Evolutionary conservation across 2,113 vertebrate genomes (phyloP), one percentile per base, ranked within the genome.

Genomic region (Polyodon spathula): DNA sequence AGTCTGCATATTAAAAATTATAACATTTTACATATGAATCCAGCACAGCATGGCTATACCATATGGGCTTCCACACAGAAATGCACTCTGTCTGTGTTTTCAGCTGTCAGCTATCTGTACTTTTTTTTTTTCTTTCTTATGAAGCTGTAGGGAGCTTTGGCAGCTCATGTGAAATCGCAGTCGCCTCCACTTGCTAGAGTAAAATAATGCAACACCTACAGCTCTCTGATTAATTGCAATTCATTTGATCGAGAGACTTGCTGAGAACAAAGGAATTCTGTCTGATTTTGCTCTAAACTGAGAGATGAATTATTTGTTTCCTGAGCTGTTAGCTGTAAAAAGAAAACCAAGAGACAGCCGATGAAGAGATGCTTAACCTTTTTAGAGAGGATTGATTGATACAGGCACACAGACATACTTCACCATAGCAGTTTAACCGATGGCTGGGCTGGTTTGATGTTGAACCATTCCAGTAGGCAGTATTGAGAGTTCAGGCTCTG

Each of bases 261-360:
- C 37, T 52, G 48, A 58, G 62, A 64, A 64, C 62, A 64, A 59
- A 42, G 48, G 38, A 58, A 54, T 58, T 39, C 42, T 15, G 15
- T 59, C 40, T 58, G 27, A 64, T 58, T 64, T 58, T 53, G 41
- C 39, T 43, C 16, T 17, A 11, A n/a, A 54, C 39, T 40, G 38
- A 53, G 27, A 40, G 62, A 64, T 64, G 40, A 64, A 48, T 59
- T 59, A 59, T 59, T 48, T 37, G 42, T 12, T 42, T 48, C 17
- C 16, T 12, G 58, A 59, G 58, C 4, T 59, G 27, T 50, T 14
- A 50, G 46, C 11, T n/a, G 17, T 8, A 48, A 37, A 42, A 41
- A 59, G 48, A 37, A 16, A 40, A 48, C 8, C 6, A 17, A 27
- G 14, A 17, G 15, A 27, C 40, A 15, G 17, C 15, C 3, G 40